These are phyloP conservation scores for Lithophane socia DNA, from an alignment of 2,888 invertebrate genomes.

Conservation along the genomic window DNA sequence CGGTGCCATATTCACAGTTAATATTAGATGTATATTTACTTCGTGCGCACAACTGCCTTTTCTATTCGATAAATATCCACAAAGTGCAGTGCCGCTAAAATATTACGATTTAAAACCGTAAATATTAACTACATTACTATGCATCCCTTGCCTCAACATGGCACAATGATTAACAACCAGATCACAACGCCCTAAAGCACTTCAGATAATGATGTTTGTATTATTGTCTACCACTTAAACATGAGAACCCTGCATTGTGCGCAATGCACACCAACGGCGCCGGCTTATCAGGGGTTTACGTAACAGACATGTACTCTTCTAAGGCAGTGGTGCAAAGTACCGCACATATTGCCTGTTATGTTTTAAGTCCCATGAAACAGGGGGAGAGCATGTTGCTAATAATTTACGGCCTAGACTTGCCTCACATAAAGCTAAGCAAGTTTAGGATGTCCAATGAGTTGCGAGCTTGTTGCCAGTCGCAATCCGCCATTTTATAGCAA, in stretches of 20 bases:
- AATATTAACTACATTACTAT: conserved; percentile 41
- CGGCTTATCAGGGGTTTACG: background rate
- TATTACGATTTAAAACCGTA: conserved; percentile 35
- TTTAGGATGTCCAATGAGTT: background rate
- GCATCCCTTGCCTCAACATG: conserved; percentile 55
- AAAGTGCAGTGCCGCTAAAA: conserved; percentile 28
- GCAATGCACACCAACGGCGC: conserved; percentile 16
- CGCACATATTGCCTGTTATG: background rate
- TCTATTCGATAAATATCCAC: conserved; percentile 3
- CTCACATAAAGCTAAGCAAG: background rate
- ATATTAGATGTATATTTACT: background rate
- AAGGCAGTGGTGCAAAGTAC: background rate
- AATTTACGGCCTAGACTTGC: background rate
- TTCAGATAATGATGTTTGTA: conserved; percentile 43
- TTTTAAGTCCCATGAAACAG: background rate
- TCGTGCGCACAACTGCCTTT: background rate
- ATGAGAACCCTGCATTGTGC: conserved; percentile 37
- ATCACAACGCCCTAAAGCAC: conserved; percentile 57
- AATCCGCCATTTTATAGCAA: background rate
- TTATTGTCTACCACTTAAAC: conserved; percentile 66
- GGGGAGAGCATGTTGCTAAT: background rate
- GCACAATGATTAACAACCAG: conserved; percentile 57
- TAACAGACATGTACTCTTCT: background rate
- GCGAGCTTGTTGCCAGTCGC: too few relatives aligned
- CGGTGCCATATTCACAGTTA: too few relatives aligned